A percentile compares a stretch with the other conserved stretches of the same genome.
Conservation (phyloP, 2,797 vertebrate species). For the Melanotaenia nigrans region DNA sequence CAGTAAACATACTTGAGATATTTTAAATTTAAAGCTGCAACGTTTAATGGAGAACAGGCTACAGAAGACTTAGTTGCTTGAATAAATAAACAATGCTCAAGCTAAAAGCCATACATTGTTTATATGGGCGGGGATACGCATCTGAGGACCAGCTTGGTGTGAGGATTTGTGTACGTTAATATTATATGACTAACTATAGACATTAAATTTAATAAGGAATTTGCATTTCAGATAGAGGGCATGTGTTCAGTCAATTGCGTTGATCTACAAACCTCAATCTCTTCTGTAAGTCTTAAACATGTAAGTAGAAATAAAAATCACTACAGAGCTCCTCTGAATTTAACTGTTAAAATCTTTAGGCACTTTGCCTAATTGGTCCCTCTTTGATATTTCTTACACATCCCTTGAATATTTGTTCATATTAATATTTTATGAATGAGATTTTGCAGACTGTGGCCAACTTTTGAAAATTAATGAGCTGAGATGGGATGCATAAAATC, state of each 20-base stretch:
- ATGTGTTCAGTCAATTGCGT: slow-evolving; percentile 64
- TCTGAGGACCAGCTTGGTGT: slow-evolving; percentile 28
- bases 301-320: slow-evolving; percentile 54
- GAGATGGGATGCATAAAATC: slow-evolving; percentile 76
- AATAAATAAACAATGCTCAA: slow-evolving; percentile 70
- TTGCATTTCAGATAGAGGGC: slow-evolving; percentile 68
- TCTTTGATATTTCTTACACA: slow-evolving; percentile 82
- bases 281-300: slow-evolving; percentile 56
- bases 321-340: slow-evolving; percentile 43
- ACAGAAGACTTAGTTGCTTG: slow-evolving; percentile 56
- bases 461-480: slow-evolving; percentile 85
- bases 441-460: slow-evolving; percentile 79
- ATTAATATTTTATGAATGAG: slow-evolving; percentile 84
- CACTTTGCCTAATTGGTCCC: slow-evolving; percentile 85
- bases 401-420: slow-evolving; percentile 87
- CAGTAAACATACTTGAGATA: slow-evolving; percentile 32
- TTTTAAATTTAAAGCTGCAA: slow-evolving; percentile 32
- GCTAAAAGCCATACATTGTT: slow-evolving; percentile 59
- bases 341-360: slow-evolving; percentile 74
- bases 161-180: slow-evolving; percentile 25
- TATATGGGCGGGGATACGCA: slow-evolving; percentile 18
- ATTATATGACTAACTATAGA: slow-evolving; percentile 47
- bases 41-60: slow-evolving; percentile 43
- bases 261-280: slow-evolving; percentile 66
- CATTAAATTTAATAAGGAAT: slow-evolving; percentile 69